Percentiles rank a stretch among this genome's conserved stretches.
Evolutionary conservation across 1,140 invertebrate genomes (phyloP).

Genomic region (Meloidogyne exigua): DNA sequence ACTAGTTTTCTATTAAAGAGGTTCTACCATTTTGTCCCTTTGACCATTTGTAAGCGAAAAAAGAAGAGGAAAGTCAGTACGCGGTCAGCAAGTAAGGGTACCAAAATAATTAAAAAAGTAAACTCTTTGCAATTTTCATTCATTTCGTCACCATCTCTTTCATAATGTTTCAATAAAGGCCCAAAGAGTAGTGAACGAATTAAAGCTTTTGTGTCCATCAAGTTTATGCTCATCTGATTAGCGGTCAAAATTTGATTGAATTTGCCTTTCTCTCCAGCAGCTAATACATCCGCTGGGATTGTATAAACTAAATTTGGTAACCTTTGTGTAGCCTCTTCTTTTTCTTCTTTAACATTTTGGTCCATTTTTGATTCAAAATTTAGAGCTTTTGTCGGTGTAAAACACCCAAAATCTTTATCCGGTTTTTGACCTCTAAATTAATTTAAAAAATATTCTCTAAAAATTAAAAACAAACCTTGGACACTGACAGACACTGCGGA

Average conservation of each 20-base stretch:
- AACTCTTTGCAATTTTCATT: slow-evolving; percentile 3
- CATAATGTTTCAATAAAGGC: not conserved
- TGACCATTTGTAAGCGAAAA: no score
- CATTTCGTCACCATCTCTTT: not conserved
- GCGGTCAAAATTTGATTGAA: slow-evolving; percentile 53
- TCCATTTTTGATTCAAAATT: not conserved
- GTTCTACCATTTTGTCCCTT: no score
- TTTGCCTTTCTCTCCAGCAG: slow-evolving; percentile 30
- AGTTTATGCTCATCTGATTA: slow-evolving; percentile 48
- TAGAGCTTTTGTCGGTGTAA: not conserved
- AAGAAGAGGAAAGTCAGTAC: no score
- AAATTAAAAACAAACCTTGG: slow-evolving; percentile 22
- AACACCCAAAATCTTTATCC: not conserved
- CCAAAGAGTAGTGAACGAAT: slow-evolving; percentile 16
- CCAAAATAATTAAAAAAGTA: not conserved
- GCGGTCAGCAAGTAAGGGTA: no score
- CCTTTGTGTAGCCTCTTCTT: not conserved
- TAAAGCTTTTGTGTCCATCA: slow-evolving; percentile 43
- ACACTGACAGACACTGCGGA: slow-evolving; percentile 52
- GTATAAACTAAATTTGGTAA: slow-evolving; percentile 39
- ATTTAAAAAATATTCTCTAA: not conserved
- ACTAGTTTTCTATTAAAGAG: no score
- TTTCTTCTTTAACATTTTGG: not conserved
- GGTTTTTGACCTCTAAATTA: slow-evolving; percentile 8
- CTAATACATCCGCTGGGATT: slow-evolving; percentile 24